These are phyloP conservation scores for Zoanthus gigantus DNA, from an alignment of 92 coral and sea anemone species.

Conservation along the genomic window DNA sequence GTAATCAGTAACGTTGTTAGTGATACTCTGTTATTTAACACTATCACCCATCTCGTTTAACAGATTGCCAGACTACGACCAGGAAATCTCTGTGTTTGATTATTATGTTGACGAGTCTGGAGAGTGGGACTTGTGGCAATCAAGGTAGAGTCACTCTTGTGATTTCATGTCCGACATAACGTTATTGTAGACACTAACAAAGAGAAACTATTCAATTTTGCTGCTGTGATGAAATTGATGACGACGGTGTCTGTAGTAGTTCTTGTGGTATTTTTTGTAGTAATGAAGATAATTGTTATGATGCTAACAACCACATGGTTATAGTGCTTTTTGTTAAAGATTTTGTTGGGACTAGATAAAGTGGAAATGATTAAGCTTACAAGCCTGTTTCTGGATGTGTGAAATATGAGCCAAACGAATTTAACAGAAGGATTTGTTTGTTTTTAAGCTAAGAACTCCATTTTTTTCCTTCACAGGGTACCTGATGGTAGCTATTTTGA, in stretches of 20 bases:
- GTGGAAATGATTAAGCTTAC: too few relatives aligned
- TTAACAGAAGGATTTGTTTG: not conserved
- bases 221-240: not conserved
- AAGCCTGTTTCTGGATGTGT: not conserved
- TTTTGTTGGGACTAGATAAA: too few relatives aligned
- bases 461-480: slow-evolving; percentile 64
- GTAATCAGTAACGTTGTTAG: not conserved
- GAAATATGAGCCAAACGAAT: not conserved
- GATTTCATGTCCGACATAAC: too few relatives aligned
- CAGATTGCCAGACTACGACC: slow-evolving; percentile 97
- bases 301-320: not conserved
- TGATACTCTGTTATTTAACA: not conserved
- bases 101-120: slow-evolving; percentile 99
- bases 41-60: not conserved
- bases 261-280: not conserved
- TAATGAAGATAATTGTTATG: not conserved
- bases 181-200: too few relatives aligned
- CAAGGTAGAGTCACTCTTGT: slow-evolving; percentile 67
- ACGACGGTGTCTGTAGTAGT: not conserved
- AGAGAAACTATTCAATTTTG: too few relatives aligned
- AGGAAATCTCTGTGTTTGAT: slow-evolving; percentile 98
- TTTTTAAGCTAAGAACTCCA: not conserved
- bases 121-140: slow-evolving; percentile 99
- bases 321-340: too few relatives aligned
- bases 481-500: slow-evolving; percentile 98